A percentile compares a stretch with the other conserved stretches of the same genome.
Conservation (phyloP, 2,797 vertebrate genomes). For the Smutsia gigantea region DNA sequence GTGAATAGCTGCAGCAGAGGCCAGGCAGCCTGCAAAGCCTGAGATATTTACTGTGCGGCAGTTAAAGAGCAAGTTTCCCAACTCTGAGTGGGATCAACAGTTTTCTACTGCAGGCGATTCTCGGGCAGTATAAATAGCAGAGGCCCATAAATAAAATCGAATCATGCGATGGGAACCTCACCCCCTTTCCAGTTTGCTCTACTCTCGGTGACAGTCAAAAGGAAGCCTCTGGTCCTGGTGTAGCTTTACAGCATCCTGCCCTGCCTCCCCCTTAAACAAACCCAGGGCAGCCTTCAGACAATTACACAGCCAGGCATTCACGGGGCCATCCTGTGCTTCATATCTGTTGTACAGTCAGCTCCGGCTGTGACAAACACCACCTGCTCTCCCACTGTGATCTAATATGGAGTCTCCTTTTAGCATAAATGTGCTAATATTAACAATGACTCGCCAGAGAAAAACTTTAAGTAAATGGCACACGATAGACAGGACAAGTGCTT, state of each 20-base stretch:
- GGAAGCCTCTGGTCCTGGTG: fast-evolving
- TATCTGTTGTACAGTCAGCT: background rate
- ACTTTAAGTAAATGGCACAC: background rate
- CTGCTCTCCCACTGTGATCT: background rate
- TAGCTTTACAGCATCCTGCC: fast-evolving
- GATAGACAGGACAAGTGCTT: too few species aligned
- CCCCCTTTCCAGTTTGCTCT: fast-evolving
- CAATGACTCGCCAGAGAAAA: background rate
- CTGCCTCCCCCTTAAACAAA: too few species aligned
- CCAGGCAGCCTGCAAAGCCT: fast-evolving
- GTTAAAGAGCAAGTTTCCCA: background rate
- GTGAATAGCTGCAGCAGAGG: background rate
- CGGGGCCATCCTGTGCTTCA: background rate
- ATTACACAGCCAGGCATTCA: fast-evolving
- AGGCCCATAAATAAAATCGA: fast-evolving
- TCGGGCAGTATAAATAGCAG: background rate
- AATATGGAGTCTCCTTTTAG: background rate
- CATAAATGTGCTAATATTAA: background rate
- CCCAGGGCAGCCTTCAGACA: background rate
- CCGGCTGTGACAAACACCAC: fast-evolving
- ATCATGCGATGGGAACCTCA: fast-evolving
- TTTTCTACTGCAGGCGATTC: fast-evolving
- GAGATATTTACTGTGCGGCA: too few species aligned
- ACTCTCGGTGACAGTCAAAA: fast-evolving
- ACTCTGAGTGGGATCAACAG: background rate